Base-by-base conservation (phyloP, 1,140 invertebrate species). In the Micrasema longulum region DNA sequence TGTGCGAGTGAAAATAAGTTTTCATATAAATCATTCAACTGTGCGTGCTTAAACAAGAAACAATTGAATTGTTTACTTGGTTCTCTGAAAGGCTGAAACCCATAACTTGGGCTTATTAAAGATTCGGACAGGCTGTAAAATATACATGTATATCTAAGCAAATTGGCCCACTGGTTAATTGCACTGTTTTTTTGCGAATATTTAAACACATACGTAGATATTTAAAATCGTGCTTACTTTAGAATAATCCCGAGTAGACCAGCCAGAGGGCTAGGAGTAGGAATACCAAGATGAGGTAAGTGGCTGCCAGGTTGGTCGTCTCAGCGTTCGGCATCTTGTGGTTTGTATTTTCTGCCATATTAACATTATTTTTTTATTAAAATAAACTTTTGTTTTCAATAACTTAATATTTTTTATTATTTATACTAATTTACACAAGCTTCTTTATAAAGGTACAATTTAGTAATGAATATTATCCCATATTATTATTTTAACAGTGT, bases 311-410 rank as follows among this genome's bases (percentile, higher is more conserved):
- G 77, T 80, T 85, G 45, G 83, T 84, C 47, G 84, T 84, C 79
- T 85, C 84, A 78, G 84, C 81, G 78, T 85, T 81, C 53, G 84
- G 82, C 84, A 85, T 85, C 80, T 84, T 85, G 82, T 1, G 12
- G 43, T 55, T 69, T n/a, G 31, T 1, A 16, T 36, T n/a, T 36
- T 31, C 53, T 57, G 18, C 53, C 2, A 45, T 1, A 45, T n/a
- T 2, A 45, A 6, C 41, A 6, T 45, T 0, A n/a, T n/a, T n/a
- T n/a, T n/a, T n/a, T n/a, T n/a, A n/a, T 52, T 52, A 22, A 16
- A 18, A 52, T 18, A 22, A 52, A 22, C n/a, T 11, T 12, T 20
- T 9, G 23, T 12, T 22, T 52, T 9, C 12, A 22, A 52, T 26
- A 22, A 20, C 23, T 18, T 52, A 22, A 5, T 52, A 20, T 22